A percentile compares a stretch with the other conserved stretches of the same genome.
Evolutionary conservation across 1,140 invertebrate species (phyloP).

Genomic region (Drosophila chauvacae): DNA sequence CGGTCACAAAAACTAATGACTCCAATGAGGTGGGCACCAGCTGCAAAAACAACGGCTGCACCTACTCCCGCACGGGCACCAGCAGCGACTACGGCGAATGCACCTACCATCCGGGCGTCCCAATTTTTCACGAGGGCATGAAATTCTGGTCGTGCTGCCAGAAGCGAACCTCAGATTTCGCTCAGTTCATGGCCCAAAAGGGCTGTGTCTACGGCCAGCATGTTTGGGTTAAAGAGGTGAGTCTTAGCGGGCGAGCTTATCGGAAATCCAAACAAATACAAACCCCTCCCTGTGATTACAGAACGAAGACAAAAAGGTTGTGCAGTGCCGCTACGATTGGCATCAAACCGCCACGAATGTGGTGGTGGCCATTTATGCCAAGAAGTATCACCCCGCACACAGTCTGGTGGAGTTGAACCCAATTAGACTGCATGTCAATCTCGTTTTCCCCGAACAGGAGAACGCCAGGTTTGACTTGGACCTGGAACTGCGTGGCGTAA

Average conservation of each 20-base stretch:
- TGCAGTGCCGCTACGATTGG: conserved; percentile 96
- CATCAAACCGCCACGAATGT: conserved; percentile 94
- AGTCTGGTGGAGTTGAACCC: conserved; percentile 93
- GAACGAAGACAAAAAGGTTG: conserved; percentile 77
- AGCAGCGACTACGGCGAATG: conserved; percentile 89
- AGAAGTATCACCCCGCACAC: conserved; percentile 92
- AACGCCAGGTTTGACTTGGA: conserved; percentile 91
- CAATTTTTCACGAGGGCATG: conserved; percentile 98
- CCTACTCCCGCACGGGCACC: conserved; percentile 89
- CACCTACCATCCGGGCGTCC: conserved; percentile 93
- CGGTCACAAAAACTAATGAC: conserved; percentile 1
- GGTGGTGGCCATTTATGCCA: conserved; percentile 95
- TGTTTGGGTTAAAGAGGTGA: conserved; percentile 92
- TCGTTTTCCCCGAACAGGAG: conserved; percentile 92
- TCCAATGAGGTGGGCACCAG: conserved; percentile 90
- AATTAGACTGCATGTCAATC: conserved; percentile 90
- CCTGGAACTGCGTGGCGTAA: conserved; percentile 93
- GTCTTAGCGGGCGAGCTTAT: neutral
- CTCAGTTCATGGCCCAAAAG: conserved; percentile 94
- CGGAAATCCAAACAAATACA: too few species aligned
- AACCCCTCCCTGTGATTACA: conserved; percentile 8
- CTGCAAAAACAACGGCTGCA: conserved; percentile 96
- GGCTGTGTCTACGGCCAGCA: conserved; percentile 94
- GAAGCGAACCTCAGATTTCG: conserved; percentile 97
- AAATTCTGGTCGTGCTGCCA: conserved; percentile 99